Evolutionary conservation across 2,797 vertebrate species (phyloP), one percentile per base, ranked within the genome.

Genomic region (Hydrocynus forskahlii): DNA sequence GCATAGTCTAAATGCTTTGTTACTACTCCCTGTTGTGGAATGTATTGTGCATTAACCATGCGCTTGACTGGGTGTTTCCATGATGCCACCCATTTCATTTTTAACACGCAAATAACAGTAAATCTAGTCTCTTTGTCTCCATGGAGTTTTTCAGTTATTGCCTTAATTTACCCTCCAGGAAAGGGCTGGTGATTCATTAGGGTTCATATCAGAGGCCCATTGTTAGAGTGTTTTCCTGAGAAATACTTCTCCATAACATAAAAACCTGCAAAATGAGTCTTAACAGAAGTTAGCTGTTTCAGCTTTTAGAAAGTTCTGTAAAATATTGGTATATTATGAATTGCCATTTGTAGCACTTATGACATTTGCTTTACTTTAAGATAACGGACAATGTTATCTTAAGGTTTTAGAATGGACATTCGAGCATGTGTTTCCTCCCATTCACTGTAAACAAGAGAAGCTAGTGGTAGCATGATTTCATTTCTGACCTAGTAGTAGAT

Each of bases 11-110:
- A 74, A 83, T 77, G 55, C 75, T 79, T 85, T 63, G 21, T 66
- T 78, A 80, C 69, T 83, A 52, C 79, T 71, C 73, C 74, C 66
- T 38, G 17, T 83, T 52, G 19, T 71, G 86, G 81, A 83, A 85
- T 81, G 73, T 78, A 70, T 83, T 71, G 45, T 77, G 12, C 35
- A 40, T 64, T 57, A 77, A 25, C 55, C 40, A 62, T 66, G 67
- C 13, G 17, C 54, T 52, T 60, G 64, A 14, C 19, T 71, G 81
- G 59, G 74, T 81, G 76, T 87, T 69, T 13, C n/a, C 67, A 23
- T 45, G 23, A 43, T 78, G 43, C 54, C 48, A 77, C 35, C 67
- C 35, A 16, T 13, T 25, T 21, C 38, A 78, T 23, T 74, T 67
- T 66, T 50, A 12, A 10, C 1, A 29, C 21, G 5, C n/a, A 50